Evolutionary conservation across 2,797 vertebrate genomes (phyloP), one percentile per base, ranked within the genome.

Genomic region (Poeciliopsis presidionis): DNA sequence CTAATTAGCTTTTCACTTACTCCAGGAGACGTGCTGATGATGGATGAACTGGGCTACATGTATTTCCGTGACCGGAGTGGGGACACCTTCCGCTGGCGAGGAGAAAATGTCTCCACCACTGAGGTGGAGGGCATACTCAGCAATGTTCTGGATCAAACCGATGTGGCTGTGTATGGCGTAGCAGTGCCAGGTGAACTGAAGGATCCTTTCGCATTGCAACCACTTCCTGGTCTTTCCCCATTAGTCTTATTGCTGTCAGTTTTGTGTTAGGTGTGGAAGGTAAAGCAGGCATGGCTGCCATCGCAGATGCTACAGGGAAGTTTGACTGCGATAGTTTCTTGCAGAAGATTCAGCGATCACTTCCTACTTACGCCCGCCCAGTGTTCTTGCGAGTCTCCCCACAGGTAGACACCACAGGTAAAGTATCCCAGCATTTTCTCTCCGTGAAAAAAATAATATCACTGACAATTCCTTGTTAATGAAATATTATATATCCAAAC

Each of bases 31-130:
- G 96, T 98, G 63, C 85, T 98, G 84, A 96, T 98, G 87, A 98
- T 98, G 97, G 97, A 98, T 1, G 97, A 98, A 0, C 89, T 98
- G 25, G 97, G 97, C 49, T 98, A 98, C 92, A 97, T 98, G 97
- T 98, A 97, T 85, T 98, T 98, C 88, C 94, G 91, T 13, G 97
- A 98, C 79, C 96, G 97, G 0, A 94, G 97, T 0, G 97, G 97
- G 3, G 97, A 98, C 92, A 98, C 97, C 0, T 98, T 97, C 88
- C 97, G 97, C 46, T 98, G 97, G 97, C 95, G 96, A 14, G 97
- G 97, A 33, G 97, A 98, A 92, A 98, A 98, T 0, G 97, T 98
- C 53, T 97, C 97, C 4, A 97, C 97, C 74, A 97, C 96, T 0
- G 97, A 98, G 87, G 97, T 98, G 86, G 97, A 98, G 81, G 97